Evolutionary conservation across 2,797 vertebrate species (phyloP).

Genomic region (Cynopterus sphinx): DNA sequence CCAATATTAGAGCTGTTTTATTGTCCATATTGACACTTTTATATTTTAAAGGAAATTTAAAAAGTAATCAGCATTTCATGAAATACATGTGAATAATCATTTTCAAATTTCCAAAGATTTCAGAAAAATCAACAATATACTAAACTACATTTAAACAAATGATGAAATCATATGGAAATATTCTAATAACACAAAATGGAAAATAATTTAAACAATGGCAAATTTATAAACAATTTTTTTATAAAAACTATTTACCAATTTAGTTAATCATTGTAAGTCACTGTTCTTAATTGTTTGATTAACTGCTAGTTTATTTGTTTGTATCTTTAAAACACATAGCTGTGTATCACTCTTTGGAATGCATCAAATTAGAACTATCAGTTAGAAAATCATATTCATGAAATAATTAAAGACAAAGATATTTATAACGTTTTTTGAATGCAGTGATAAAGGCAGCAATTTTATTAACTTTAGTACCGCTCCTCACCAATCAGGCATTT

Average conservation of each 20-base stretch:
- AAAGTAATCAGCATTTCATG: background rate
- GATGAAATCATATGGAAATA: background rate
- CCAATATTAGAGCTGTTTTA: background rate
- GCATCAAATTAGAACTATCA: background rate
- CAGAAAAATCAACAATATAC: background rate
- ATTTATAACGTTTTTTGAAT: background rate
- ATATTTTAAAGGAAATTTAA: background rate
- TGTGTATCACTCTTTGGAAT: background rate
- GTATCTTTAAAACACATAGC: background rate
- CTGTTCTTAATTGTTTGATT: background rate
- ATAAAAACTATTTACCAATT: background rate
- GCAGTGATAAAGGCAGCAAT: background rate
- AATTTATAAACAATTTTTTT: background rate
- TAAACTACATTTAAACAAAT: background rate
- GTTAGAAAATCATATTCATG: background rate
- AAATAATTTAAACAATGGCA: background rate
- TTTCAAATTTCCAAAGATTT: background rate
- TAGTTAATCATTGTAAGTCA: background rate
- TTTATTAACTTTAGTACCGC: background rate
- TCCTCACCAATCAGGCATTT: background rate
- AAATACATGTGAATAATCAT: background rate
- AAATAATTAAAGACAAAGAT: background rate
- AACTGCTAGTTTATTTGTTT: background rate
- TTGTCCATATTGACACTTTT: background rate
- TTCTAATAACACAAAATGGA: background rate